Percentiles rank a stretch among this genome's conserved stretches.
phyloP scores from a whole-genome alignment of 1,140 invertebrate genomes.

The Apolygus lucorum region DNA sequence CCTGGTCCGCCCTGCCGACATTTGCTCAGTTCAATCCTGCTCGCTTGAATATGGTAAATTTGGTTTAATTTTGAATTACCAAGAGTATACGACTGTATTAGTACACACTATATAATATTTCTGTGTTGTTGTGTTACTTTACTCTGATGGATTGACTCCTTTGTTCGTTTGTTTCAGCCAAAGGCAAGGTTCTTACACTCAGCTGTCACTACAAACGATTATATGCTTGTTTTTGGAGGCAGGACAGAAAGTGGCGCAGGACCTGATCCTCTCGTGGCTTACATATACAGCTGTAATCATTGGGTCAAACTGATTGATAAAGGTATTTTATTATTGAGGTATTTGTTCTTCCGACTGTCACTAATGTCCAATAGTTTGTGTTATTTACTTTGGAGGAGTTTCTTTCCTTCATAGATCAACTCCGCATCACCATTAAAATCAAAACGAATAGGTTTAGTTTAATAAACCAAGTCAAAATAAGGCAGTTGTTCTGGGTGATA shows the following conservation, averaged over 20 bases:
- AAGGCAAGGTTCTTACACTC: slow-evolving; percentile 76
- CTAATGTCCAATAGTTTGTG: too few relatives aligned
- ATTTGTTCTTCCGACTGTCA: too few relatives aligned
- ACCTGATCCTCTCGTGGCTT: slow-evolving; percentile 71
- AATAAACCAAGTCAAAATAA: too few relatives aligned
- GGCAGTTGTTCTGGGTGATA: too few relatives aligned
- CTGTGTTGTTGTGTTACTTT: neutral
- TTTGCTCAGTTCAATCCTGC: slow-evolving; percentile 52
- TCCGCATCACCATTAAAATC: too few relatives aligned
- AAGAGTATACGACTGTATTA: too few relatives aligned
- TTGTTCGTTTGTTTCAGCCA: slow-evolving; percentile 42
- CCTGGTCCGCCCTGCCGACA: slow-evolving; percentile 67
- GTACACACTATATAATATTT: neutral
- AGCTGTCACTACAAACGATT: slow-evolving; percentile 75
- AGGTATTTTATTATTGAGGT: too few relatives aligned
- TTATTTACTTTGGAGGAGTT: too few relatives aligned
- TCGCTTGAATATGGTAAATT: slow-evolving; percentile 36
- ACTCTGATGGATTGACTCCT: neutral
- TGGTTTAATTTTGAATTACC: too few relatives aligned
- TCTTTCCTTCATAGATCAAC: too few relatives aligned
- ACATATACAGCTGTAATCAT: slow-evolving; percentile 80
- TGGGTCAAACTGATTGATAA: slow-evolving; percentile 66
- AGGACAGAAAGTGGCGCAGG: slow-evolving; percentile 56
- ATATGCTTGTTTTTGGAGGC: slow-evolving; percentile 86
- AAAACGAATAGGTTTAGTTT: too few relatives aligned